Percentiles rank a stretch among this genome's conserved stretches.
Conservation (phyloP, 2,888 invertebrate genomes). For the Drosophila hamatofila region DNA sequence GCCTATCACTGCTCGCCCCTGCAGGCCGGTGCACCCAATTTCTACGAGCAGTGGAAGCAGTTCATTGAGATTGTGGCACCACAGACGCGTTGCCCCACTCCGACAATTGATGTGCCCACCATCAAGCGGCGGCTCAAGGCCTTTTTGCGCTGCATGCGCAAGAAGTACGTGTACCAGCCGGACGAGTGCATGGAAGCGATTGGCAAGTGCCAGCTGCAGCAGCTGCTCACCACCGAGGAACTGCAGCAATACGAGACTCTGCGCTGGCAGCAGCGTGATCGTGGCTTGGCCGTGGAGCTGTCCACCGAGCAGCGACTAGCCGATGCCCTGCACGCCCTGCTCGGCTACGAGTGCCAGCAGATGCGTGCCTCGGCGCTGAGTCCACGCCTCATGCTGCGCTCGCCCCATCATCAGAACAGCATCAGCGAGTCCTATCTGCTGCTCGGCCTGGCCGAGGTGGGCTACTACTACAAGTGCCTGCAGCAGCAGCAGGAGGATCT, state of each 20-base stretch:
- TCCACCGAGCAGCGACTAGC: neutral
- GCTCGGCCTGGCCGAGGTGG: conserved; percentile 50
- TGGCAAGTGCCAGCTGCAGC: conserved; percentile 13
- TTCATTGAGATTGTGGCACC: conserved; percentile 40
- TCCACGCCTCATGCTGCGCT: conserved; percentile 42
- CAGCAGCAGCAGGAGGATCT: conserved; percentile 1
- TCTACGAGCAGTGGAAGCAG: conserved; percentile 59
- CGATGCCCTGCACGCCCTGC: conserved; percentile 46
- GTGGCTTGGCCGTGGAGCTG: neutral
- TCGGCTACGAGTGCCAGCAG: conserved; percentile 50
- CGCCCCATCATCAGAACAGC: conserved; percentile 49
- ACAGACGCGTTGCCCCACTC: neutral
- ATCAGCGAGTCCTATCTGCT: conserved; percentile 55
- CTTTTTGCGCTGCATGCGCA: neutral
- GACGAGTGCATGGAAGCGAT: conserved; percentile 11
- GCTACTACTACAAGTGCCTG: conserved; percentile 44
- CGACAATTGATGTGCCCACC: neutral
- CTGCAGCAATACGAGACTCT: conserved; percentile 25
- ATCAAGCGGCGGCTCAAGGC: neutral
- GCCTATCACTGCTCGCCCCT: conserved; percentile 20
- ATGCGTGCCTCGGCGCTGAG: conserved; percentile 30
- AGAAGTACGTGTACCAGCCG: neutral
- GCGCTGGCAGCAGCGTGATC: conserved; percentile 24
- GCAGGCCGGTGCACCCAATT: conserved; percentile 17
- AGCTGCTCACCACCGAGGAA: conserved; percentile 37